Percentiles rank a stretch among this genome's conserved stretches.
phyloP scores from a whole-genome alignment of 2,113 vertebrate genomes.

The Myrmecophaga tridactyla region DNA sequence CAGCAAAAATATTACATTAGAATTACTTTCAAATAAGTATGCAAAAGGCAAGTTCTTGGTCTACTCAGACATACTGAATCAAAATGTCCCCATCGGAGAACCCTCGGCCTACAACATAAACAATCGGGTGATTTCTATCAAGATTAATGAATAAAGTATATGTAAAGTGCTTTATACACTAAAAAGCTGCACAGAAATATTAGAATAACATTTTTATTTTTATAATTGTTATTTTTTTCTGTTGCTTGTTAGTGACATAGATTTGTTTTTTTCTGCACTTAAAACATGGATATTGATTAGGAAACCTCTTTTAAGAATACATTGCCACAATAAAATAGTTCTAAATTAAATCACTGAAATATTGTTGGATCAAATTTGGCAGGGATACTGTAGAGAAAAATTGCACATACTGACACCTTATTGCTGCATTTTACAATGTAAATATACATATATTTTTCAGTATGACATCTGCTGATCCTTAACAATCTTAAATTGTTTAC shows the following conservation, averaged over 20 bases:
- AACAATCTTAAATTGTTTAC: neutral
- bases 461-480: neutral
- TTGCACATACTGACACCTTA: neutral
- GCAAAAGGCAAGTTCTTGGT: neutral
- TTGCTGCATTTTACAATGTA: neutral
- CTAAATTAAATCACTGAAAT: neutral
- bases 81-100: neutral
- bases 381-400: neutral
- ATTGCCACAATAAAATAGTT: neutral
- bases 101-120: neutral
- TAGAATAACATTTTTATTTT: neutral
- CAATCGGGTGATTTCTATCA: neutral
- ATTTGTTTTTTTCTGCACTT: neutral
- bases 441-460: neutral
- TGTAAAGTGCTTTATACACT: neutral
- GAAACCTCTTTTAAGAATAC: neutral
- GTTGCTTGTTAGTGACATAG: neutral
- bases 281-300: neutral
- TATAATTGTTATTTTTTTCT: neutral
- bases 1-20: neutral
- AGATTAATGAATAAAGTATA: neutral
- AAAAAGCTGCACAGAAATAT: slow-evolving; percentile 6
- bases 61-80: neutral
- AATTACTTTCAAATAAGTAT: neutral
- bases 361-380: neutral